Conservation (phyloP, 2,888 invertebrate genomes). For the Loripinus fragilis region DNA sequence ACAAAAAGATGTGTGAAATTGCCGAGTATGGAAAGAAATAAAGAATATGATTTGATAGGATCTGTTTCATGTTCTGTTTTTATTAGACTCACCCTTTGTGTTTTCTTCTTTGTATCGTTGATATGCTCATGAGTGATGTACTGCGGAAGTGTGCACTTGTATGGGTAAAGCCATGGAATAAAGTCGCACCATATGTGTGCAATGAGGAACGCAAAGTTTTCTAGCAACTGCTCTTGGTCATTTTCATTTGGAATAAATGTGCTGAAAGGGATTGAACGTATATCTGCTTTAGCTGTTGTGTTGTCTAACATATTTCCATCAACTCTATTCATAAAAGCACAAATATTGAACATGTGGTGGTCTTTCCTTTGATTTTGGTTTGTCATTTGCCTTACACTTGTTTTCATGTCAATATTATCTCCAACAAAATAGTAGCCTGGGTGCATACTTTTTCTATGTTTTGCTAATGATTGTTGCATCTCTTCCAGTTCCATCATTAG, state of each 20-base stretch:
- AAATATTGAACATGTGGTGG: constrained; percentile 44
- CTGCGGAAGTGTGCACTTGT: not conserved
- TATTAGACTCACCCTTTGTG: constrained; percentile 21
- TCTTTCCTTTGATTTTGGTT: constrained; percentile 36
- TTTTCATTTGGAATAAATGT: constrained; percentile 25
- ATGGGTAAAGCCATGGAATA: constrained; percentile 12
- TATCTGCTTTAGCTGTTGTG: constrained; percentile 14
- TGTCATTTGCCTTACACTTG: constrained; percentile 42
- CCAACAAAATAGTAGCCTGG: constrained; percentile 54
- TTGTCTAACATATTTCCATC: constrained; percentile 36
- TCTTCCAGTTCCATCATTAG: constrained; percentile 5
- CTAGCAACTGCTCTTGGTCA: not conserved
- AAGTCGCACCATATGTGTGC: constrained; percentile 14
- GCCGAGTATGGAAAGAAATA: not conserved
- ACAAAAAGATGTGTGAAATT: no score
- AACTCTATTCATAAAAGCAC: constrained; percentile 40
- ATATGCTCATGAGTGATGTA: constrained; percentile 24
- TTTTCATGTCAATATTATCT: constrained; percentile 48
- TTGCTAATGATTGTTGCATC: constrained; percentile 1
- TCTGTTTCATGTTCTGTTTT: not conserved
- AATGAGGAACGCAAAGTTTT: constrained; percentile 14
- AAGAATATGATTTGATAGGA: not conserved
- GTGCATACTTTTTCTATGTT: constrained; percentile 34
- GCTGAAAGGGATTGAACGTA: constrained; percentile 19
- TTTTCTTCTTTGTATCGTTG: constrained; percentile 13